Evolutionary conservation across 2,888 invertebrate species (phyloP), one percentile per base, ranked within the genome.

Genomic region (Coenonympha arcania): DNA sequence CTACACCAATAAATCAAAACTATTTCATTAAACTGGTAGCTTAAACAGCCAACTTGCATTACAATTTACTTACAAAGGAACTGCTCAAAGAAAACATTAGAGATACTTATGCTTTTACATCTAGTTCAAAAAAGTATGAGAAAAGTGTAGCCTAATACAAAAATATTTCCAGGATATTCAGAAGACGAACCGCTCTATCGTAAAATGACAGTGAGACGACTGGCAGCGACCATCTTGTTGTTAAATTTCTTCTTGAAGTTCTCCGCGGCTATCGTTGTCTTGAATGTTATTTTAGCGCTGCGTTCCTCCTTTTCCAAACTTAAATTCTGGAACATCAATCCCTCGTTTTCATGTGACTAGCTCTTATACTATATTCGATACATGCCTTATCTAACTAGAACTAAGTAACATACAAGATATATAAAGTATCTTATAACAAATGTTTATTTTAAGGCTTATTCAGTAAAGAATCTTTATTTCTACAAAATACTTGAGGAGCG

Each of bases 171-270:
- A 22, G 22, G 8, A 24, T 13, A n/a, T 24, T 16, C 13, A 20
- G 11, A 5, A 36, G 36, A 11, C 34, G 4, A 19, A 19, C 19
- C 15, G 18, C 13, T 13, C 37, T 57, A 59, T 33, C 47, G 47
- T 24, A 59, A 54, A 11, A 64, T 64, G 55, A 87, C 87, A 24
- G 76, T 61, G 6, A 87, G 67, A 16, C 81, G 62, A 69, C 85
- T 84, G 8, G 87, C 87, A 6, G 87, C 84, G 0, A 87, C 85
- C 82, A 87, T 84, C 63, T 86, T 84, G 66, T 78, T 79, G 64
- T 87, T 76, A 60, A 87, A 87, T 56, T 87, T 85, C 65, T 70
- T 76, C 65, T 75, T 78, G 62, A 87, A 87, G 6, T 50, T 69
- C 42, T 81, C 80, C 0, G 87, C 87, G 0, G 83, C 85, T 3